Evolutionary conservation across 1,140 invertebrate genomes (phyloP).

Genomic region (Mercenaria mercenaria): DNA sequence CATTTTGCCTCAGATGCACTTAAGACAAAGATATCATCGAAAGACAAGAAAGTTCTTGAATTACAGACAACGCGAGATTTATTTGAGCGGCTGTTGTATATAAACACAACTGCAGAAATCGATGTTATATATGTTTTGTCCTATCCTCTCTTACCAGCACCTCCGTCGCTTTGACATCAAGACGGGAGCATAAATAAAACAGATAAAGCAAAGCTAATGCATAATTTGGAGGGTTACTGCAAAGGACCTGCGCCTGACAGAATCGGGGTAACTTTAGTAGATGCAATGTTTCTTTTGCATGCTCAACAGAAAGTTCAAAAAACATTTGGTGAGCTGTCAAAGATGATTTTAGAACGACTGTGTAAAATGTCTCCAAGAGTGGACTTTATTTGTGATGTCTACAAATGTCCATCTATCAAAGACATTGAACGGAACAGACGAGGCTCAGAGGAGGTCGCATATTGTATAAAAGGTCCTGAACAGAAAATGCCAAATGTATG

Average conservation of each 20-base stretch:
- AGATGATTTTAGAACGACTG: not conserved
- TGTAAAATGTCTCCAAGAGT: not conserved
- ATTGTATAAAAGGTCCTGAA: not conserved
- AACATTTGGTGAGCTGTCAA: not conserved
- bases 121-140: slow-evolving; percentile 3
- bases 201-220: slow-evolving; percentile 14
- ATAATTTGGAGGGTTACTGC: not conserved
- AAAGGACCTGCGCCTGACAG: not conserved
- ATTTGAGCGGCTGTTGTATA: not conserved
- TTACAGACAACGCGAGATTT: not conserved
- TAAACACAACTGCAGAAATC: not conserved
- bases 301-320: not conserved
- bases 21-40: not conserved
- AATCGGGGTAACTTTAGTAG: not conserved
- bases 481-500: not conserved
- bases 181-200: not conserved
- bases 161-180: not conserved
- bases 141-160: slow-evolving; percentile 11
- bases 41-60: not conserved
- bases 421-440: not conserved
- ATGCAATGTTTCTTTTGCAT: not conserved
- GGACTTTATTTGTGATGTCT: not conserved
- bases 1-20: not conserved
- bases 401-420: not conserved
- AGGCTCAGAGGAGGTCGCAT: not conserved